phyloP scores from a whole-genome alignment of 2,888 invertebrate species.

The Shargacucullia verbasci region DNA sequence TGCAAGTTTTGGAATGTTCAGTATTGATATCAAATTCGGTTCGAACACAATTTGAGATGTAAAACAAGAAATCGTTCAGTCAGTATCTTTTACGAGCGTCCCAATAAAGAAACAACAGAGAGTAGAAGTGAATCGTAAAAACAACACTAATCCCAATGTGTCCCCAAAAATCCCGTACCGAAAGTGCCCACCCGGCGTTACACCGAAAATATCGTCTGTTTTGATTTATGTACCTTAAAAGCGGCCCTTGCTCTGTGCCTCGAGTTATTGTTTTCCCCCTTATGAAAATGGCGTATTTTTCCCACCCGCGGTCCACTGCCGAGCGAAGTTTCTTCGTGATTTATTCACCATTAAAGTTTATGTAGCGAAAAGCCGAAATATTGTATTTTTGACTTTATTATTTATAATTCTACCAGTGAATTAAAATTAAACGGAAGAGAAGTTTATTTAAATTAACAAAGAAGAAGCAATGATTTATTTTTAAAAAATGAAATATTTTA shows the following conservation, averaged over 20 bases:
- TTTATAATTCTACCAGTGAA: conserved; percentile 45
- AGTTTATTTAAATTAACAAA: conserved; percentile 24
- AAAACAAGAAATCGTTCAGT: conserved; percentile 52
- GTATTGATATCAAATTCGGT: not conserved
- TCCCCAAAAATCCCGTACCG: conserved; percentile 77
- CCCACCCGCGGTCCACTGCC: conserved; percentile 73
- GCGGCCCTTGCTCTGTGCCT: conserved; percentile 81
- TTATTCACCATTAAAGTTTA: conserved; percentile 78
- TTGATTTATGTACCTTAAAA: conserved; percentile 87
- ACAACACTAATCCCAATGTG: conserved; percentile 84
- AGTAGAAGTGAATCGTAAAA: conserved; percentile 83
- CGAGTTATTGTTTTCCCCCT: conserved; percentile 86
- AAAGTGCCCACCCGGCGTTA: conserved; percentile 78
- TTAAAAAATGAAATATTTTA: not conserved
- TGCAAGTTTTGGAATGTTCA: not conserved
- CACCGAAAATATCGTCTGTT: conserved; percentile 83
- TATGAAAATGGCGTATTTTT: conserved; percentile 84
- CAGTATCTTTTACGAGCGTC: conserved; percentile 67
- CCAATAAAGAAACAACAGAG: conserved; percentile 78
- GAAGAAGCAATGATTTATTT: conserved; percentile 14
- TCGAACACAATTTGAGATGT: conserved; percentile 30
- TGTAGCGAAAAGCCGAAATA: conserved; percentile 72
- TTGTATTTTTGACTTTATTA: conserved; percentile 59
- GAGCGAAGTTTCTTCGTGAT: conserved; percentile 74
- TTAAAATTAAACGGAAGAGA: conserved; percentile 21